Percentiles rank a stretch among this genome's conserved stretches.
These are phyloP conservation scores for Notoglanidium macrostoma DNA, from an alignment of 2,797 vertebrate genomes.

Conservation along the genomic window DNA sequence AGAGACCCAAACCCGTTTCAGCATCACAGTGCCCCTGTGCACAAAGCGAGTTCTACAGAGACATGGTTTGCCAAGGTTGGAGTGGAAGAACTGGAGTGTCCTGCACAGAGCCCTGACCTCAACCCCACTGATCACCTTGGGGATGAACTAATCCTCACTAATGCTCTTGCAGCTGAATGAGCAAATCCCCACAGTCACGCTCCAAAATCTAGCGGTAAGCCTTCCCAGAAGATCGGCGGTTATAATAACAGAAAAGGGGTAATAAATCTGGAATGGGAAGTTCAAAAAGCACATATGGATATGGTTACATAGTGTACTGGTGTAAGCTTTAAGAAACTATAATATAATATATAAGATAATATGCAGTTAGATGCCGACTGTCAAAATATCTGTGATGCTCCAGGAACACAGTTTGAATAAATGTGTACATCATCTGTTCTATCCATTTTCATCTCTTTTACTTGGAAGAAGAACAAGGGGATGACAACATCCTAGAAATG, in stretches of 20 bases:
- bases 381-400: background rate
- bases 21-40: background rate
- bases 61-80: background rate
- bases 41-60: background rate
- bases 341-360: background rate
- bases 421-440: background rate
- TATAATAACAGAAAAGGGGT: background rate
- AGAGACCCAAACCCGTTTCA: background rate
- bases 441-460: background rate
- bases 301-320: background rate
- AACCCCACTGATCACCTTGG: background rate
- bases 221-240: background rate
- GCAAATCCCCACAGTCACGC: background rate
- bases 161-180: background rate
- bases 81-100: background rate
- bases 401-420: background rate
- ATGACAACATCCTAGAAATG: background rate
- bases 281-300: background rate
- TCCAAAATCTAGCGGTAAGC: background rate
- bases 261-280: background rate
- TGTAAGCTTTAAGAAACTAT: background rate
- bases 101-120: background rate
- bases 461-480: background rate
- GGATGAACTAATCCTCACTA: background rate
- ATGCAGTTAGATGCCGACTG: background rate